These are phyloP conservation scores for Odontesthes bonariensis DNA, from an alignment of 2,113 vertebrate genomes.

Conservation along the genomic window DNA sequence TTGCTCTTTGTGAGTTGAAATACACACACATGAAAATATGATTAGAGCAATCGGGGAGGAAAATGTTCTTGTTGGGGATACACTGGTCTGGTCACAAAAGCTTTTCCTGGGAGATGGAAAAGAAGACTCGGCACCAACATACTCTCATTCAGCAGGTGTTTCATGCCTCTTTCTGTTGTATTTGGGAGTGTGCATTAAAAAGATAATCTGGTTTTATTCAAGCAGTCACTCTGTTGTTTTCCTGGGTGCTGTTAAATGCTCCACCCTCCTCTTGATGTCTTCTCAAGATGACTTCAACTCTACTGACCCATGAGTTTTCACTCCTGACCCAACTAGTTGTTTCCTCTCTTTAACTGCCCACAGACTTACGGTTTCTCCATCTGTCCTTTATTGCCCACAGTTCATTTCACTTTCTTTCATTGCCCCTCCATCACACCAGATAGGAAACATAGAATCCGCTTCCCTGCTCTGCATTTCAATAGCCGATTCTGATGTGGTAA, in stretches of 20 bases:
- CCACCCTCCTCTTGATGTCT: slow-evolving; percentile 64
- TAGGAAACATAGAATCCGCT: slow-evolving; percentile 23
- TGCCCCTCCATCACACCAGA: slow-evolving; percentile 36
- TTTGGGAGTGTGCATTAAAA: background rate
- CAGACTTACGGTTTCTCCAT: slow-evolving; percentile 63
- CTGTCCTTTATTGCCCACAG: slow-evolving; percentile 61
- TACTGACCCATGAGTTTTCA: slow-evolving; percentile 60
- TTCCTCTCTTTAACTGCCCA: slow-evolving; percentile 59
- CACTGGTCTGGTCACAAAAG: slow-evolving; percentile 48
- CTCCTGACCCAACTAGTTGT: slow-evolving; percentile 53
- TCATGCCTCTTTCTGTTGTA: slow-evolving; percentile 1
- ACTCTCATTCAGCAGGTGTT: slow-evolving; percentile 4
- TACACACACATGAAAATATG: background rate
- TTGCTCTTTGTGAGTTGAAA: slow-evolving; percentile 9
- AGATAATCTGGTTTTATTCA: background rate
- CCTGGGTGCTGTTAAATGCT: slow-evolving; percentile 34
- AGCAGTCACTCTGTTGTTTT: slow-evolving; percentile 22
- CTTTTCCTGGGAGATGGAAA: slow-evolving; percentile 57
- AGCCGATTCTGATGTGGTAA: slow-evolving; percentile 18
- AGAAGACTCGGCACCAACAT: slow-evolving; percentile 19
- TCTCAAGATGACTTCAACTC: slow-evolving; percentile 70
- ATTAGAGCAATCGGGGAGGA: slow-evolving; percentile 31
- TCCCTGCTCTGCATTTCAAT: slow-evolving; percentile 10
- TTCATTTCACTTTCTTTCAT: slow-evolving; percentile 48
- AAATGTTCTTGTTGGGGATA: slow-evolving; percentile 52